phyloP scores from a whole-genome alignment of 2,888 invertebrate genomes.

The Blomia tropicalis region DNA sequence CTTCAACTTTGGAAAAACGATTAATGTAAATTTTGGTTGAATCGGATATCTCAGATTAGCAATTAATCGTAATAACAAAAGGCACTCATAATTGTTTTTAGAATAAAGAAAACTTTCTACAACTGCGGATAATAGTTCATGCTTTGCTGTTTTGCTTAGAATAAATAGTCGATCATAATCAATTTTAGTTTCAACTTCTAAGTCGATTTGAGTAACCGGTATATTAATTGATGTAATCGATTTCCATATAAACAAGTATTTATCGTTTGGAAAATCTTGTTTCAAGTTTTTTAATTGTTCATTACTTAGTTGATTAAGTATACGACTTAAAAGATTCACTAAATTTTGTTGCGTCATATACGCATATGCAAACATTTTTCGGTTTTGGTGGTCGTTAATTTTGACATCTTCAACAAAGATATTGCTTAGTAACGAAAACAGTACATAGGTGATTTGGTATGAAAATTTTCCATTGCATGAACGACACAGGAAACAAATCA shows the following conservation, averaged over 20 bases:
- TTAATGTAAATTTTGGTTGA: no score
- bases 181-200: neutral
- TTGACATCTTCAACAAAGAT: neutral
- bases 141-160: neutral
- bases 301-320: neutral
- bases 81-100: neutral
- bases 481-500: conserved; percentile 10
- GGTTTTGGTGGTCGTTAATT: neutral
- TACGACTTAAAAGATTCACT: neutral
- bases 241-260: neutral
- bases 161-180: neutral
- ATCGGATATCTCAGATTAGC: neutral
- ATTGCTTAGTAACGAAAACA: neutral
- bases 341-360: neutral
- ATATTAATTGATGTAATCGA: no score
- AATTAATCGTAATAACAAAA: neutral
- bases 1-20: no score
- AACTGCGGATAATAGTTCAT: neutral
- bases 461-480: neutral
- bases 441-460: neutral
- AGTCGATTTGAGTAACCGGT: no score
- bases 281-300: neutral
- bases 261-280: neutral
- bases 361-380: neutral
- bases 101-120: neutral